A percentile compares a stretch with the other conserved stretches of the same genome.
These are phyloP conservation scores for Sturnus vulgaris DNA, from an alignment of 2,113 vertebrate species.

Conservation along the genomic window DNA sequence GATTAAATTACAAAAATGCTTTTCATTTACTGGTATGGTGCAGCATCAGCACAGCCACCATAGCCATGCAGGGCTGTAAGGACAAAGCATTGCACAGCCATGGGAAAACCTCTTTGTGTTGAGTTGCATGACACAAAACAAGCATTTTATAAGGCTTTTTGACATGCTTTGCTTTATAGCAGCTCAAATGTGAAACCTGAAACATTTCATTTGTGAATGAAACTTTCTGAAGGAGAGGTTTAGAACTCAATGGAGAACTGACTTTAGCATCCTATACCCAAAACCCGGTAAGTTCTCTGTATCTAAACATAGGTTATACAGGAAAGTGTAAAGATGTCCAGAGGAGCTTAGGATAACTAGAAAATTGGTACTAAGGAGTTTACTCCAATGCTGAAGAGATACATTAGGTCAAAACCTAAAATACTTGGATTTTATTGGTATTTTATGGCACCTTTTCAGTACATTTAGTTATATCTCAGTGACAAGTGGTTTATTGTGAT, in stretches of 20 bases:
- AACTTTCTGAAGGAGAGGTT: not conserved
- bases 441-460: not conserved
- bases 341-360: not conserved
- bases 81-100: not conserved
- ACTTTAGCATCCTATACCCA: not conserved
- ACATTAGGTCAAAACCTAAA: not conserved
- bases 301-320: not conserved
- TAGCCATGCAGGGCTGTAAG: not conserved
- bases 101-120: not conserved
- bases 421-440: not conserved
- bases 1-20: not conserved
- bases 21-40: not conserved
- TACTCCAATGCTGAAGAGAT: not conserved
- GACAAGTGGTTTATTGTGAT: not conserved
- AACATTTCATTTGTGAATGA: not conserved
- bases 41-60: not conserved
- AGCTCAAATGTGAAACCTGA: not conserved
- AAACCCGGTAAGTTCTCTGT: not conserved
- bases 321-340: not conserved
- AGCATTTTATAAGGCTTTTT: not conserved
- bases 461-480: not conserved
- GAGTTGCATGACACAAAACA: not conserved
- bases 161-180: not conserved
- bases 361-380: not conserved
- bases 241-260: not conserved